Evolutionary conservation across 2,797 vertebrate species (phyloP).

Genomic region (Capromys pilorides): DNA sequence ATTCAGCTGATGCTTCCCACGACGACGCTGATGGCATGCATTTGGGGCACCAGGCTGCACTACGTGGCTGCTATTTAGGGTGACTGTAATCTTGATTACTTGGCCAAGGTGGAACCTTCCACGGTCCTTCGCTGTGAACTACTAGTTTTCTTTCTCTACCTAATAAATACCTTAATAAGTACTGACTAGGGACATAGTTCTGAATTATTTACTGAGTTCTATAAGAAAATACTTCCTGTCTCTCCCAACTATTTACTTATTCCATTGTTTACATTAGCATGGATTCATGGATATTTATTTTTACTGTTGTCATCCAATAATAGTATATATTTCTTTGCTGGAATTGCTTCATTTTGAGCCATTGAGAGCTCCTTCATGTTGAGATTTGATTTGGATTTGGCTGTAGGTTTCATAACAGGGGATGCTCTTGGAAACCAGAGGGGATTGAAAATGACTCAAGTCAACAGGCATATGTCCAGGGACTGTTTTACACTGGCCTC

Average conservation of each 20-base stretch:
- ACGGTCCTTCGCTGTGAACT: neutral
- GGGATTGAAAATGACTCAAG: neutral
- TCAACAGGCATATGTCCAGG: neutral
- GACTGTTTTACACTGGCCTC: neutral
- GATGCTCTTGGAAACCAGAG: neutral
- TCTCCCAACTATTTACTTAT: neutral
- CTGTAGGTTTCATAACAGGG: neutral
- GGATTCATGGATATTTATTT: neutral
- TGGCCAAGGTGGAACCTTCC: neutral
- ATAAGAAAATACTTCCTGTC: neutral
- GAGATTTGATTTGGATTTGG: neutral
- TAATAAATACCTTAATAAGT: neutral
- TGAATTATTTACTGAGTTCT: slow-evolving; percentile 10
- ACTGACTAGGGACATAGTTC: neutral
- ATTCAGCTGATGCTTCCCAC: neutral
- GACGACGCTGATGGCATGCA: no score
- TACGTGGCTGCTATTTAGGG: neutral
- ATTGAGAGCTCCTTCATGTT: neutral
- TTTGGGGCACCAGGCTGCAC: neutral
- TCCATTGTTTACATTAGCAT: neutral
- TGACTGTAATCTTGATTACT: neutral
- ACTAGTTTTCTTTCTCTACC: neutral
- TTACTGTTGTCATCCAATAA: neutral
- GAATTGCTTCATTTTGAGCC: neutral
- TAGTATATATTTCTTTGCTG: neutral